Percentiles rank a stretch among this genome's conserved stretches.
These are phyloP conservation scores for Ophion ellenae DNA, from an alignment of 2,888 invertebrate species.

Conservation along the genomic window DNA sequence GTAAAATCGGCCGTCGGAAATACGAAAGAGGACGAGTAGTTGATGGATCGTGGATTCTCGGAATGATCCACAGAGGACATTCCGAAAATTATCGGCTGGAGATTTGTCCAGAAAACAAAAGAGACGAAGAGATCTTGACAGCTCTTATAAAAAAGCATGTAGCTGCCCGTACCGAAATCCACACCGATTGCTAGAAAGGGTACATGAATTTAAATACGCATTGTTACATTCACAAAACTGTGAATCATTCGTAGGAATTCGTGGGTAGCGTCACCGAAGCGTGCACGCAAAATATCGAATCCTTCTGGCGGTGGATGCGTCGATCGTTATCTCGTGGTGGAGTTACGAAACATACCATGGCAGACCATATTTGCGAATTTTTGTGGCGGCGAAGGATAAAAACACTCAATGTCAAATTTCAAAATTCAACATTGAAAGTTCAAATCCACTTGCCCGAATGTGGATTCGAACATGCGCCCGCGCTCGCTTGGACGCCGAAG, in stretches of 20 bases:
- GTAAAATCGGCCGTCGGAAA: too few species aligned
- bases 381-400: slow-evolving; percentile 19
- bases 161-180: slow-evolving; percentile 15
- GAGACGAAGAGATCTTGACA: slow-evolving; percentile 16
- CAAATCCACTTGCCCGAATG: too few species aligned
- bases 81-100: too few species aligned
- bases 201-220: slow-evolving; percentile 4
- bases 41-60: too few species aligned
- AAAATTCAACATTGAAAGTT: too few species aligned
- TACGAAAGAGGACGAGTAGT: too few species aligned
- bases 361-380: slow-evolving; percentile 8
- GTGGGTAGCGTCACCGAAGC: slow-evolving; percentile 15
- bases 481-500: too few species aligned
- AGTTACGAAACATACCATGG: background rate
- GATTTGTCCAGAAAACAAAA: background rate
- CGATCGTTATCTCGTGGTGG: slow-evolving; percentile 15
- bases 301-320: slow-evolving; percentile 51
- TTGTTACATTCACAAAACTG: background rate
- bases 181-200: slow-evolving; percentile 30
- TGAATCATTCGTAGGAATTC: too few species aligned
- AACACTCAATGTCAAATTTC: background rate
- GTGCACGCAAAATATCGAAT: slow-evolving; percentile 25
- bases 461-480: too few species aligned
- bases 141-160: slow-evolving; percentile 33
- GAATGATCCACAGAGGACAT: too few species aligned